Conservation (phyloP, 1,140 invertebrate species). For the Aricia agestis region DNA sequence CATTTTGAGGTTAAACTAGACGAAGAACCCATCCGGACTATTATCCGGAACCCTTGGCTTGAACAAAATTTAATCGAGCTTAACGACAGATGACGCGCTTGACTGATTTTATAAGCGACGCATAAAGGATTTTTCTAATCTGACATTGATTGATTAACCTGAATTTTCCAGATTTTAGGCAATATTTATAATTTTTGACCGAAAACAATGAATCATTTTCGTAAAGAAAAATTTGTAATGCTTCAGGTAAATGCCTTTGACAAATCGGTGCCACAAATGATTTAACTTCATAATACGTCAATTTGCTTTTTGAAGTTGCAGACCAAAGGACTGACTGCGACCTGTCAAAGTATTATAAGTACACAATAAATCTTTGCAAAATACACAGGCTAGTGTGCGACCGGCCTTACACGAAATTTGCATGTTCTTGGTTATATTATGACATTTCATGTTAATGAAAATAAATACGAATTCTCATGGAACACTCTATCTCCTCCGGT, state of each 20-base stretch:
- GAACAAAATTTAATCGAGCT: not conserved
- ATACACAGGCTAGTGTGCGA: not conserved
- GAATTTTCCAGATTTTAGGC: not conserved
- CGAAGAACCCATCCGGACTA: too few relatives aligned
- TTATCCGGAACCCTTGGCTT: not conserved
- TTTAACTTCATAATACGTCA: too few relatives aligned
- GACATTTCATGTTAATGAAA: slow-evolving; percentile 9
- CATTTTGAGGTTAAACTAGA: too few relatives aligned
- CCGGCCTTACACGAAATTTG: not conserved
- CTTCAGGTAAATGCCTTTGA: too few relatives aligned
- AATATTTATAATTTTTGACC: not conserved
- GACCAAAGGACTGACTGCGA: too few relatives aligned
- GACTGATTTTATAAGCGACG: not conserved
- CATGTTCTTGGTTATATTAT: slow-evolving; percentile 6
- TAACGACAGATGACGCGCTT: not conserved
- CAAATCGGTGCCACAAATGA: too few relatives aligned
- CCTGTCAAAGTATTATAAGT: too few relatives aligned
- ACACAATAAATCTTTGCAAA: not conserved
- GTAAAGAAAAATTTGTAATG: too few relatives aligned
- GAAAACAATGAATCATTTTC: too few relatives aligned
- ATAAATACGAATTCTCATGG: not conserved
- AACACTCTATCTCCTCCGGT: not conserved
- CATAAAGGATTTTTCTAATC: slow-evolving; percentile 1
- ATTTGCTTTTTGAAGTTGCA: too few relatives aligned
- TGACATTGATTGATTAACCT: not conserved